These are phyloP conservation scores for Steromphala cineraria DNA, from an alignment of 2,888 invertebrate species.

Conservation along the genomic window DNA sequence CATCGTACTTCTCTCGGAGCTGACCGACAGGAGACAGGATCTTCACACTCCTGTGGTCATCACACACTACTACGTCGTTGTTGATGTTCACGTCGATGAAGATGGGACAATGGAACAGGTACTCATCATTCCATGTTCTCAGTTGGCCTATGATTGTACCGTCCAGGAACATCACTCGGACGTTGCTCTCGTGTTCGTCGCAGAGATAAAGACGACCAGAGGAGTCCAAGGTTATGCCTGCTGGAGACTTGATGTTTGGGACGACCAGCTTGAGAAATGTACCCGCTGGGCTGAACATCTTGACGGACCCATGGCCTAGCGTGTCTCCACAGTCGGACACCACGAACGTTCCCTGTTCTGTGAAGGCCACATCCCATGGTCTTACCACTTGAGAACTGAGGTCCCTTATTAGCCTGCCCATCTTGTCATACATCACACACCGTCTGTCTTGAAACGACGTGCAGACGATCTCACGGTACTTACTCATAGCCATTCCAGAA, in stretches of 20 bases:
- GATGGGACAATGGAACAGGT: constrained; percentile 1
- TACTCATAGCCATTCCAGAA: background rate
- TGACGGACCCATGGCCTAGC: background rate
- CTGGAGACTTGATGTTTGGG: background rate
- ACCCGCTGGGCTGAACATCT: constrained; percentile 4
- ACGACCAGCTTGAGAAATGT: background rate
- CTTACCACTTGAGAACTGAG: background rate
- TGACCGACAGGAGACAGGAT: background rate
- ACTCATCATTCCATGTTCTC: background rate
- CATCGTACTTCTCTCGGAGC: background rate
- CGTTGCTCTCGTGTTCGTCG: constrained; percentile 1
- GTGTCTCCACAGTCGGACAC: constrained; percentile 1
- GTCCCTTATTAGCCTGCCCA: background rate
- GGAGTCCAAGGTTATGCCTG: background rate
- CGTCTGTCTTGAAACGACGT: background rate
- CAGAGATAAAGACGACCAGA: background rate
- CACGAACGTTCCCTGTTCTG: background rate
- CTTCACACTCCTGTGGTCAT: constrained; percentile 4
- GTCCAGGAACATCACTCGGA: background rate
- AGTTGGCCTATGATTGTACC: background rate
- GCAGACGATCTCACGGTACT: background rate
- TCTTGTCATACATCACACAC: background rate
- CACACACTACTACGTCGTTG: background rate
- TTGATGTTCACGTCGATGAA: background rate
- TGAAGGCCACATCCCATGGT: constrained; percentile 16